Conservation (phyloP, 2,113 vertebrate genomes). For the Otus sunia region DNA sequence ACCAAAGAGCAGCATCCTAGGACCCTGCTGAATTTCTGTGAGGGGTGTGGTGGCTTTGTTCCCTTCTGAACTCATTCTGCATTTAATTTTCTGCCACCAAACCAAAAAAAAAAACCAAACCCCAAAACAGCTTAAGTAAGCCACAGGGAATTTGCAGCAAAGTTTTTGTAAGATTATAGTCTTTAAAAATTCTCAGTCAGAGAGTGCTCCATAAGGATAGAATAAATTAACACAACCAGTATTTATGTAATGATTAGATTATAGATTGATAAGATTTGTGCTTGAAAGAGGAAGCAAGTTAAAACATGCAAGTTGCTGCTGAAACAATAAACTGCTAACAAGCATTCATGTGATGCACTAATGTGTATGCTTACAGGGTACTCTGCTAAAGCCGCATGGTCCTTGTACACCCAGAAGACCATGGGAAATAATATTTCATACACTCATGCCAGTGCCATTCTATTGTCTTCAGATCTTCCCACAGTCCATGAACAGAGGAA, state of each 20-base stretch:
- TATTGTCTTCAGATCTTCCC: not conserved
- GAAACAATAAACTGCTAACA: not conserved
- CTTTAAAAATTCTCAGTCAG: not conserved
- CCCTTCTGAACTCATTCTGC: not conserved
- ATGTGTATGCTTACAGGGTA: not conserved
- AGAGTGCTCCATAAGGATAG: not conserved
- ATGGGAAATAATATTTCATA: not conserved
- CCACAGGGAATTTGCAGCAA: not conserved
- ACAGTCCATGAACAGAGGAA: not conserved
- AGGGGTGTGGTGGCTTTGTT: not conserved
- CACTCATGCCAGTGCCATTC: not conserved
- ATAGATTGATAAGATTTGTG: not conserved
- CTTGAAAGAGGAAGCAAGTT: not conserved
- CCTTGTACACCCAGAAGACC: not conserved
- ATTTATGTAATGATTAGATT: not conserved
- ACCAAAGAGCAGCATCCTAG: not conserved
- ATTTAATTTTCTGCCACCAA: not conserved
- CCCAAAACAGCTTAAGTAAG: not conserved
- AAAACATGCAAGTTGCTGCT: not conserved
- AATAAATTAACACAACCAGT: not conserved
- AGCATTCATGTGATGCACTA: not conserved
- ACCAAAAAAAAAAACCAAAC: not conserved
- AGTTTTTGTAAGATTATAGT: not conserved
- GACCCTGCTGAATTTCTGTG: not conserved
- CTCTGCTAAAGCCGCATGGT: not conserved